Evolutionary conservation across 2,888 invertebrate species (phyloP), one percentile per base, ranked within the genome.

Genomic region (Caenorhabditis angaria): DNA sequence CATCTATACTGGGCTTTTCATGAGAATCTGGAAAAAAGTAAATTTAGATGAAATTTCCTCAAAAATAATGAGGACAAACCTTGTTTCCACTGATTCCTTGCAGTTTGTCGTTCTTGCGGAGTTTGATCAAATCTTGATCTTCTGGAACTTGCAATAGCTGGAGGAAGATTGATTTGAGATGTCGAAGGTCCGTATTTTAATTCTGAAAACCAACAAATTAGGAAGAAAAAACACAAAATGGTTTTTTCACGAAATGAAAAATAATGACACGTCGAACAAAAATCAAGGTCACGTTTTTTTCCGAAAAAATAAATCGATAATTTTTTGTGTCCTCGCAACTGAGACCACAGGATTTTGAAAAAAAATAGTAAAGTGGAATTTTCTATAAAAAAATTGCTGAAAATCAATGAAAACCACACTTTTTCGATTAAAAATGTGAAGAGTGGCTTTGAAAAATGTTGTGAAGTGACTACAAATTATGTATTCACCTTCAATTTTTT

Each of bases 41-140:
- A 51, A 20, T 22, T 56, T 56, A 20, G 5, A 56, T n/a, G 48
- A 48, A 48, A 20, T 18, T 10, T 48, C n/a, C 5, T 20, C 18
- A 48, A 48, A 8, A 22, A 10, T 48, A 5, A 22, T 20, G 14
- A 5, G 22, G 48, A 10, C 4, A 22, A 8, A 10, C 22, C 50
- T 50, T 50, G 22, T 50, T 5, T 50, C 50, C 50, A 50, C 50
- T 50, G 50, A 50, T 24, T 50, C 22, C 22, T 50, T 24, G 24
- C 50, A 24, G 6, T 50, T 50, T 50, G 50, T 50, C 50, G n/a
- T 28, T 29, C 56, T 56, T 56, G 32, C 10, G 69, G 65, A 27
- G 70, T 69, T 53, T 75, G 73, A 62, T 79, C 78, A 55, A 79
- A 79, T 60, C 78, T 63, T 3, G 78, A 79, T 22, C 76, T 60